Base-by-base conservation (phyloP, 2,797 vertebrate species). In the Petrocephalus schoutedeni region DNA sequence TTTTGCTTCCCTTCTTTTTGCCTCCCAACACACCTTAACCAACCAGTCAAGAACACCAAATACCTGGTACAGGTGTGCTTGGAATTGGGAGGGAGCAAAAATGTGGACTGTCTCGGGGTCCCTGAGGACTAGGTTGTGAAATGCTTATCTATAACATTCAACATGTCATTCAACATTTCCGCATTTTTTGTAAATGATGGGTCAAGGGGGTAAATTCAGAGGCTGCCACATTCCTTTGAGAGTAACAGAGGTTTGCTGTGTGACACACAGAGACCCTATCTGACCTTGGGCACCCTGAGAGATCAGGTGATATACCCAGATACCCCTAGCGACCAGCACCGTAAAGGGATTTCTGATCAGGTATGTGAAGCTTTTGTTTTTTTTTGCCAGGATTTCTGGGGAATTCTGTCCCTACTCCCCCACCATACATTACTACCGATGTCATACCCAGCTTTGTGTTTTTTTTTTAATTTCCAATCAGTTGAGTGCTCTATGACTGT, bases 241-340 rank as follows among this genome's bases (percentile, higher is more conserved):
- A 77, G 71, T 77, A 77, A 57, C 14, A 45, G 71, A 41, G 0
- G 71, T 77, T 77, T 77, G 71, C 36, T 45, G 53, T 19, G 71
- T 41, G 53, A 87, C 28, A 21, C 54, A 28, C 91, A 99, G 98
- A 98, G 98, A 92, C 98, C 98, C 0, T 99, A 99, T 91, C 99
- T 99, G 98, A 99, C 98, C 5, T 95, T 99, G 32, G 98, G 98
- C 89, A 96, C 97, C 0, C 95, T 99, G 89, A 95, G 98, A 94
- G 98, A 99, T 93, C 98, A 99, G 92, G 98, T 99, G 80, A 99
- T 99, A 89, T 99, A 99, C 92, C 98, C 98, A 2, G 98, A 99
- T 92, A 98, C 97, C 87, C 41, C 90, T 74, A 97, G 98, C 89
- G 96, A 98, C 64, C 98, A 99, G 94, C 96, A 91, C 88, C 96